Evolutionary conservation across 2,888 invertebrate species (phyloP), one percentile per base, ranked within the genome.

Genomic region (Apodemia mormo): DNA sequence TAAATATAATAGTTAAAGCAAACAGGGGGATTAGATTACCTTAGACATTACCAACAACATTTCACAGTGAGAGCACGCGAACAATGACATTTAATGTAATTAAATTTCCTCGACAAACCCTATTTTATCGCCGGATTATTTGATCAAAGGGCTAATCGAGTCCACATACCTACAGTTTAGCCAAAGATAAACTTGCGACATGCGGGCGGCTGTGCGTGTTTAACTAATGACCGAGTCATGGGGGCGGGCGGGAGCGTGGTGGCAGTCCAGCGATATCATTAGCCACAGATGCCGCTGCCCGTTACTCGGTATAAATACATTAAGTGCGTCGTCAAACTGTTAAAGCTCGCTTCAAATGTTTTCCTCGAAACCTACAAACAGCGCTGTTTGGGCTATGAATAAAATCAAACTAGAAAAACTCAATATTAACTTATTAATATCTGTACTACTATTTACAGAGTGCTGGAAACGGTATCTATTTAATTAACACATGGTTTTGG

Each of bases 131-230:
- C 80, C 74, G 88, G 88, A 90, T 92, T 92, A 92, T 92, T 93
- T 92, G 92, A 93, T 93, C 92, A 92, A 92, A 92, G 92, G 92
- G 89, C 92, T 92, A 92, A 93, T 93, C 90, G 90, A 87, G 89
- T 90, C 85, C 88, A 89, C 90, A 90, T 90, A 90, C 89, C 88
- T 89, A 92, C 90, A 88, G 87, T 90, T 90, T 89, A 89, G 87
- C 85, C 83, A 85, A 92, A 93, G 92, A 92, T 93, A 93, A 93
- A 93, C 92, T 92, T 88, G 90, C 90, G 91, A 92, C 91, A 92
- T 92, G 92, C 92, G 92, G 92, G 92, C 88, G 85, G 80, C 86
- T 87, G 87, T 90, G 93, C 92, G 92, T 93, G 92, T 91, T 93
- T 93, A 93, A 92, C 92, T 93, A 93, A 93, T 93, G 92, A 92